phyloP scores from a whole-genome alignment of 2,113 vertebrate species.

The Grallaria varia region DNA sequence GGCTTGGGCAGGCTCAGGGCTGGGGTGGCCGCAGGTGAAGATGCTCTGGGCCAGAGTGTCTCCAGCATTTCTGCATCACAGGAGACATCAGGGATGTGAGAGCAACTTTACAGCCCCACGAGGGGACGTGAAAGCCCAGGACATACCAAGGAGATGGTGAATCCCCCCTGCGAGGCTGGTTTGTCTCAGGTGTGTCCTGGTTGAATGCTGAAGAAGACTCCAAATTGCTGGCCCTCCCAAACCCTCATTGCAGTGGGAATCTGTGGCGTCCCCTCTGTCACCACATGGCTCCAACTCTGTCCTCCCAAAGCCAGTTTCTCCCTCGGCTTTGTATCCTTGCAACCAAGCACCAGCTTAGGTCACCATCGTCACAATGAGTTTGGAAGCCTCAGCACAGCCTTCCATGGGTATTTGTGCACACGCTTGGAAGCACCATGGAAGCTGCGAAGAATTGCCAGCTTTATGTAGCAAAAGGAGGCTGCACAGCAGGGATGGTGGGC shows the following conservation, averaged over 20 bases:
- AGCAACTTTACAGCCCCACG: neutral
- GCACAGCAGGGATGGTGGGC: neutral
- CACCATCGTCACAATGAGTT: neutral
- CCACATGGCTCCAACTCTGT: neutral
- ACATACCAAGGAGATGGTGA: accelerated
- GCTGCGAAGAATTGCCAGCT: neutral
- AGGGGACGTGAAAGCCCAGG: neutral
- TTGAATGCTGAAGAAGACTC: neutral
- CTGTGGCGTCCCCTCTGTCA: neutral
- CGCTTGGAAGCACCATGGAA: neutral
- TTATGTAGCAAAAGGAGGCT: neutral
- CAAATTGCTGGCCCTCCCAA: neutral
- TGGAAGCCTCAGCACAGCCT: neutral
- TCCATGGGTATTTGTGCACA: neutral
- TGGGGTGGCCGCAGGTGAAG: neutral
- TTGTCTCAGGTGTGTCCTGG: neutral
- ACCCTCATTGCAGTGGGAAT: accelerated
- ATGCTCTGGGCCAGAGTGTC: neutral
- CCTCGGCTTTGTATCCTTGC: neutral
- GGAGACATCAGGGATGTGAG: neutral
- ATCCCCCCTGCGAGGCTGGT: neutral
- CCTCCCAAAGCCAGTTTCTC: neutral
- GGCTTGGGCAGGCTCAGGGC: neutral
- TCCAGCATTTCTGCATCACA: neutral
- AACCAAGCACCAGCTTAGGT: neutral